phyloP scores from a whole-genome alignment of 2,888 invertebrate species.

The Oxyscelio sp. region DNA sequence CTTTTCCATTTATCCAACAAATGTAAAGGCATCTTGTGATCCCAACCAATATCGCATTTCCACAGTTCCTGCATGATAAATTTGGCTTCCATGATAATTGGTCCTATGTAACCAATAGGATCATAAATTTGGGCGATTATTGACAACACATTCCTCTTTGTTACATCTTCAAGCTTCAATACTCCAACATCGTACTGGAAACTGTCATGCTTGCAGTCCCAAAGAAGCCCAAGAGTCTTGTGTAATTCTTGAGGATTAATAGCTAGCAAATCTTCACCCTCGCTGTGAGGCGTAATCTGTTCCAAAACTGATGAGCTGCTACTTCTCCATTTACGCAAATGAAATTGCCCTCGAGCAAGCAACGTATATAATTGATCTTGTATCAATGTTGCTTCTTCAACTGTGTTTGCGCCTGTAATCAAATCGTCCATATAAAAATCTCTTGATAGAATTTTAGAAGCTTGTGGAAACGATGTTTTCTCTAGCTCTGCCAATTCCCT shows the following conservation, averaged over 20 bases:
- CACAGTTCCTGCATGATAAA: constrained; percentile 16
- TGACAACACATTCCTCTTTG: background rate
- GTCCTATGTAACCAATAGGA: constrained; percentile 1
- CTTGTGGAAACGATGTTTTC: constrained; percentile 57
- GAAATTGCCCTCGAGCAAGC: constrained; percentile 27
- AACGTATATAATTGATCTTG: background rate
- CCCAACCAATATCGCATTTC: constrained; percentile 16
- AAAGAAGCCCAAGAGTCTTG: constrained; percentile 61
- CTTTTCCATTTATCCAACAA: background rate
- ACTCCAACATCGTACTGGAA: constrained; percentile 30
- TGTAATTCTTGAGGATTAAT: constrained; percentile 44
- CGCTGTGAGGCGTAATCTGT: background rate
- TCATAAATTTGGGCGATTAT: constrained; percentile 6
- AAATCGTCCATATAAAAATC: constrained; percentile 74
- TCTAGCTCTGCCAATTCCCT: constrained; percentile 20
- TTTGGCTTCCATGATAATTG: no score
- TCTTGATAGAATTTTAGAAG: constrained; percentile 67
- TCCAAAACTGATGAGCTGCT: constrained; percentile 12
- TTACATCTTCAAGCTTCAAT: background rate
- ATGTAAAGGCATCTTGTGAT: background rate
- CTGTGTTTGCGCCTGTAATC: constrained; percentile 16
- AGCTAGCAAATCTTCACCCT: constrained; percentile 16
- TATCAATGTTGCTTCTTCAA: background rate
- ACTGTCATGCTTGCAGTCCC: constrained; percentile 50
- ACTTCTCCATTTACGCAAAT: constrained; percentile 52